Base-by-base conservation (phyloP, 2,797 vertebrate species). In the Ptychadena robeensis region DNA sequence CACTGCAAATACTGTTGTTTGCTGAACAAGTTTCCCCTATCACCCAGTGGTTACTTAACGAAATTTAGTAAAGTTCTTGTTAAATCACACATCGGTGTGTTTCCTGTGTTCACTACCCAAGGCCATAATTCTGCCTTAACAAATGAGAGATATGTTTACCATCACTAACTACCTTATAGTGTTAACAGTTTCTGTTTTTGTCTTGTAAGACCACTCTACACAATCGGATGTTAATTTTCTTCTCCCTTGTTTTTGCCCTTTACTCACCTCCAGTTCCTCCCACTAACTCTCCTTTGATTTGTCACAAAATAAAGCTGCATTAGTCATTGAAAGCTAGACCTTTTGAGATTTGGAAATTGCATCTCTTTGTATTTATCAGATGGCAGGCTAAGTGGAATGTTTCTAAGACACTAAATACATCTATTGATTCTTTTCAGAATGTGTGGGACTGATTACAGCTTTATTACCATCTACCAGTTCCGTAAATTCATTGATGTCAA, bases 381-480 rank as follows among this genome's bases (percentile, higher is more conserved):
- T 44, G 27, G 61, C 74, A 76, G 35, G 59, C 73, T 76, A 76
- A 76, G 34, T 65, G 73, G 35, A 76, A 76, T 64, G 73, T 65
- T 65, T 76, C 57, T 76, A 73, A 53, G 48, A 53, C 71, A 73
- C 31, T 59, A 76, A 65, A 48, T 65, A 32, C 74, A 76, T 76
- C 74, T 76, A 65, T 76, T 76, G 74, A 76, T 37, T 76, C 35
- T 66, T 65, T 27, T 32, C 34, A 64, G 61, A 65, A 14, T 63
- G 73, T 38, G 53, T 76, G 59, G 74, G 25, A 31, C 61, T 65
- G 34, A 65, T 65, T 76, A 65, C 73, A 18, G 57, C 57, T 75
- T 75, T 63, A 37, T 38, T 64, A 40, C 59, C 59, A 38, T 25
- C 57, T 28, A 61, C 73, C 25, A 75, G 57, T 25, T 28, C 73